These are phyloP conservation scores for Hypotaenidia philippensis DNA, from an alignment of 2,797 vertebrate species.

Conservation along the genomic window DNA sequence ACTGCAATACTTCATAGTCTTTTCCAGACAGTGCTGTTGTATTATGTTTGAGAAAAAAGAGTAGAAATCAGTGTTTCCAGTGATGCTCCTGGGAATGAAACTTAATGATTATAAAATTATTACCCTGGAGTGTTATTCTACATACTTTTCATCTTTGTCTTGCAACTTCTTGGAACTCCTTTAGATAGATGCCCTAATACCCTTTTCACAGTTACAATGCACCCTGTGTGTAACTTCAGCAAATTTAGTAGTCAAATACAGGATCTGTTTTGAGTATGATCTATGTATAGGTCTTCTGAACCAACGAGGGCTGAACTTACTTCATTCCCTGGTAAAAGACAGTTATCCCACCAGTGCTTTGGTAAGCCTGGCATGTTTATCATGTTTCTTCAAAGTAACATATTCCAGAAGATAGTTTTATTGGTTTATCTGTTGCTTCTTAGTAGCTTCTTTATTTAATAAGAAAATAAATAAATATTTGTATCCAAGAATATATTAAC, in stretches of 20 bases:
- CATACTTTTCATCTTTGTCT: neutral
- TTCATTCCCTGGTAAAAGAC: neutral
- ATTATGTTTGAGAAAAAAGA: neutral
- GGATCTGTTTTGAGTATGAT: neutral
- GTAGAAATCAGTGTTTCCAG: neutral
- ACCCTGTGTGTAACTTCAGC: neutral
- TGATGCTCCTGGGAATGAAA: neutral
- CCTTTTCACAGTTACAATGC: neutral
- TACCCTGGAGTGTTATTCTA: neutral
- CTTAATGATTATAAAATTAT: neutral
- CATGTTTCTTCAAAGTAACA: neutral
- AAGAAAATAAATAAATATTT: neutral
- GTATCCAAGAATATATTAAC: neutral
- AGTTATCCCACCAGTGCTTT: neutral
- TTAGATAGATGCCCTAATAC: neutral
- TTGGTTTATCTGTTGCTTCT: neutral
- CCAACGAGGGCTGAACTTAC: neutral
- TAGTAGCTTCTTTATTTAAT: neutral
- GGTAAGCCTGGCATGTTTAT: neutral
- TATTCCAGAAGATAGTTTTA: neutral
- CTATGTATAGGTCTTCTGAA: neutral
- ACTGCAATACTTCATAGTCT: neutral
- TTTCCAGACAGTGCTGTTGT: neutral
- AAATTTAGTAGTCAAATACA: neutral
- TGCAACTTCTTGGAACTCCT: neutral